Conservation (phyloP, 2,888 invertebrate genomes). For the Neoascia interrupta region DNA sequence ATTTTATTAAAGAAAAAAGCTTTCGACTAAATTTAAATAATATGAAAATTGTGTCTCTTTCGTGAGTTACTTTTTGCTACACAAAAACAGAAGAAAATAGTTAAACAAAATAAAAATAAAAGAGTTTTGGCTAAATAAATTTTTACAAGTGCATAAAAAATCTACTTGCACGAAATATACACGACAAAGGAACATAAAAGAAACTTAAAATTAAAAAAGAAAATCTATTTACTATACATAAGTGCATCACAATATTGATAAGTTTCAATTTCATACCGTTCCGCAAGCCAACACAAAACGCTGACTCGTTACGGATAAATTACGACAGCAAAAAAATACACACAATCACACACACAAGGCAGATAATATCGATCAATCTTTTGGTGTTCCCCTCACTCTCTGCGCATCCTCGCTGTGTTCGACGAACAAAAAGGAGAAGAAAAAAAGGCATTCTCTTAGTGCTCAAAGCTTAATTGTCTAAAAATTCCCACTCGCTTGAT, state of each 20-base stretch:
- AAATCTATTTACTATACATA: slow-evolving; percentile 17
- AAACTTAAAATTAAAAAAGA: slow-evolving; percentile 22
- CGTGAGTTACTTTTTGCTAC: background rate
- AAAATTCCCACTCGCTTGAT: slow-evolving; percentile 79
- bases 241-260: slow-evolving; percentile 66
- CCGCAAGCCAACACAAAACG: slow-evolving; percentile 5
- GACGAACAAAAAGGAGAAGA: slow-evolving; percentile 19
- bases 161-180: slow-evolving; percentile 11
- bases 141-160: background rate
- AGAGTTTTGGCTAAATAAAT: slow-evolving; percentile 20
- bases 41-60: slow-evolving; percentile 1
- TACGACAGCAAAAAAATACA: slow-evolving; percentile 17
- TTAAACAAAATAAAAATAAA: background rate
- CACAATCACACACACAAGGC: slow-evolving; percentile 47
- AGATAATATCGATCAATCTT: slow-evolving; percentile 21
- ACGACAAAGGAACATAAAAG: slow-evolving; percentile 1
- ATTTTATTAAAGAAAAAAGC: slow-evolving; percentile 28
- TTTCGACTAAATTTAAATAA: slow-evolving; percentile 26
- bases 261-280: slow-evolving; percentile 14
- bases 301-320: background rate
- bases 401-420: background rate
- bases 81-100: background rate
- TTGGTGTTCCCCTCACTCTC: slow-evolving; percentile 11
- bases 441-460: slow-evolving; percentile 8
- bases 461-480: slow-evolving; percentile 74